Conservation (phyloP, 2,888 invertebrate genomes). For the Hydriomena furcata region DNA sequence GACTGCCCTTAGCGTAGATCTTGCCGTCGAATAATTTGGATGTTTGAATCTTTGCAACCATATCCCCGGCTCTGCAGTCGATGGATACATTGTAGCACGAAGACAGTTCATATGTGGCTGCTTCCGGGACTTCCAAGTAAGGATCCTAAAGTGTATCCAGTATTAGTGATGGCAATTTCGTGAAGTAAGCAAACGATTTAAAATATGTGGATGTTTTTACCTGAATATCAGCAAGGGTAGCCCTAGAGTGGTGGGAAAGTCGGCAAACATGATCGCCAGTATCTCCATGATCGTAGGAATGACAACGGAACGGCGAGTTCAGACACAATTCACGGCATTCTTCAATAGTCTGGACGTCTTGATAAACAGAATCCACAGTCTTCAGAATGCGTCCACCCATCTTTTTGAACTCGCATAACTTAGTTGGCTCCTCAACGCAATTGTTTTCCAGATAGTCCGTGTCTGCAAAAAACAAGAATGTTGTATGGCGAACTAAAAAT, state of each 20-base stretch:
- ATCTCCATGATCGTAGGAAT: constrained; percentile 97
- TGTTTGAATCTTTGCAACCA: constrained; percentile 96
- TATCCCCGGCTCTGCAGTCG: constrained; percentile 95
- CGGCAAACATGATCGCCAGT: constrained; percentile 97
- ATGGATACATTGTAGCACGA: constrained; percentile 98
- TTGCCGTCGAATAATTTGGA: constrained; percentile 96
- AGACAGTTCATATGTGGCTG: constrained; percentile 95
- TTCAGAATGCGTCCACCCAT: constrained; percentile 94
- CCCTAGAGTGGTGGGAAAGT: constrained; percentile 94
- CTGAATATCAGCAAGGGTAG: constrained; percentile 94
- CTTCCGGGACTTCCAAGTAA: constrained; percentile 95
- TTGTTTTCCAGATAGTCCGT: constrained; percentile 96
- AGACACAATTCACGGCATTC: constrained; percentile 95
- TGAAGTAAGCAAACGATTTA: neutral
- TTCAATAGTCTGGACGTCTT: constrained; percentile 93
- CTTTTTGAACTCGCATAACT: constrained; percentile 96
- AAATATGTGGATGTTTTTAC: constrained; percentile 67
- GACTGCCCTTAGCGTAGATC: constrained; percentile 97
- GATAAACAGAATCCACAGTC: constrained; percentile 96
- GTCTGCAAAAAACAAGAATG: constrained; percentile 51
- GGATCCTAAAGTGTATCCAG: constrained; percentile 85
- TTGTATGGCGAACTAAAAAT: constrained; percentile 21
- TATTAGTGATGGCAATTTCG: neutral
- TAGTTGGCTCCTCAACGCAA: constrained; percentile 96
- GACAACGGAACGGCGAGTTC: constrained; percentile 94